phyloP scores from a whole-genome alignment of 2,113 vertebrate genomes.

The Clupea harengus region DNA sequence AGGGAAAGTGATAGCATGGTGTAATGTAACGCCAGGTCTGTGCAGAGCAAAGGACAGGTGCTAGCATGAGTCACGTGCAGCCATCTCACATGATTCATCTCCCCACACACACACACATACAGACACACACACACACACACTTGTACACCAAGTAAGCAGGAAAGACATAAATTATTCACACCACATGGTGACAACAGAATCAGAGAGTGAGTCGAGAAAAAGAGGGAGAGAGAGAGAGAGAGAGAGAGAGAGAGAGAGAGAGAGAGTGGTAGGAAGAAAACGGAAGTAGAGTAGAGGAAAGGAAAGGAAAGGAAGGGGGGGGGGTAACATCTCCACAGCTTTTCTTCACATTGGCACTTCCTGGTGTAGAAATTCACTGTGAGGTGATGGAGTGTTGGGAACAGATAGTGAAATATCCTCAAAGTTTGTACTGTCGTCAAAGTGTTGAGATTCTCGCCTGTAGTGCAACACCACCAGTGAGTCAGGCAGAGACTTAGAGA shows the following conservation, averaged over 20 bases:
- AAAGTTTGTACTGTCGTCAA: too few relatives aligned
- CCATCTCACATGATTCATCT: constrained; percentile 65
- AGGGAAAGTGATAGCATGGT: constrained; percentile 2
- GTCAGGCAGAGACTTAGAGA: too few relatives aligned
- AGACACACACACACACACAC: background rate
- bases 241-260: background rate
- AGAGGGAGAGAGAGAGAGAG: background rate
- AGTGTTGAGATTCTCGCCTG: too few relatives aligned
- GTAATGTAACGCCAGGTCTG: background rate
- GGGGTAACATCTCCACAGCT: background rate
- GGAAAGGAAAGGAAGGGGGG: background rate
- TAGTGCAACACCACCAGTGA: too few relatives aligned
- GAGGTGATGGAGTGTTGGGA: background rate
- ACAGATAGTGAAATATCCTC: background rate
- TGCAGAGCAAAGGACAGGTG: background rate
- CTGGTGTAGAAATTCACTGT: background rate
- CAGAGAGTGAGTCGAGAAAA: background rate
- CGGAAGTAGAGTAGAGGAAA: background rate
- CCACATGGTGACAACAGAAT: constrained; percentile 52
- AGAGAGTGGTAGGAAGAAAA: too few relatives aligned
- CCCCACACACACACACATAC: constrained; percentile 3
- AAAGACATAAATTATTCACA: constrained; percentile 70
- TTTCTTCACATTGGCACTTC: background rate
- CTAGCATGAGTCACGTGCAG: constrained; percentile 39
- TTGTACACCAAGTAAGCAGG: constrained; percentile 40